Percentiles rank a stretch among this genome's conserved stretches.
These are phyloP conservation scores for human (Homo sapiens) DNA, from an alignment of 2,113 vertebrate genomes.

Conservation along the genomic window DNA sequence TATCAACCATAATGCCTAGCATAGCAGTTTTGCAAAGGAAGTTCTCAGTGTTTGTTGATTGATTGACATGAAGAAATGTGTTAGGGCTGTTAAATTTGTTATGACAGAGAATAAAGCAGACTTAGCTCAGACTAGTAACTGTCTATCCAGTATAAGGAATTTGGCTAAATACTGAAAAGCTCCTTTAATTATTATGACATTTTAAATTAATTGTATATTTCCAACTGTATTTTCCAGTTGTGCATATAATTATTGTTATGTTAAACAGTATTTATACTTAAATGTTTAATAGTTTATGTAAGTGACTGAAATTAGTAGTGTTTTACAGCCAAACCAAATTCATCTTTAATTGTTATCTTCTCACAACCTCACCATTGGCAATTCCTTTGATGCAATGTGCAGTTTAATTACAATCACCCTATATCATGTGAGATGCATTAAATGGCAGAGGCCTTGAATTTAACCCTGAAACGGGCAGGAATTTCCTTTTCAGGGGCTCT, in stretches of 20 bases:
- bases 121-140: conserved; percentile 45
- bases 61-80: conserved; percentile 59
- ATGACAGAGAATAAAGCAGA: conserved; percentile 46
- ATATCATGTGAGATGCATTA: background rate
- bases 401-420: background rate
- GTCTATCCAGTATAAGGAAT: conserved; percentile 35
- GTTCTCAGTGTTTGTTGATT: conserved; percentile 57
- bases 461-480: background rate
- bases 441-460: background rate
- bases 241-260: conserved; percentile 49
- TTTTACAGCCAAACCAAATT: conserved; percentile 32
- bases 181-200: conserved; percentile 66
- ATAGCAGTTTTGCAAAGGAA: conserved; percentile 39
- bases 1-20: background rate
- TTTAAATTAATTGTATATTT: conserved; percentile 68
- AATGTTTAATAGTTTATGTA: conserved; percentile 53
- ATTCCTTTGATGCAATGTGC: background rate
- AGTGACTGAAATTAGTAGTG: conserved; percentile 25
- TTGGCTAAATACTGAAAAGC: conserved; percentile 40
- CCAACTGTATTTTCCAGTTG: conserved; percentile 43
- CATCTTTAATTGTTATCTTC: conserved; percentile 15
- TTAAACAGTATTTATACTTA: conserved; percentile 55
- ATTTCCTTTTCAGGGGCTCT: background rate
- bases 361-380: background rate
- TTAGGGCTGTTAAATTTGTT: conserved; percentile 60